Evolutionary conservation across 1,140 invertebrate genomes (phyloP), one percentile per base, ranked within the genome.

Genomic region (Mizuhopecten yessoensis): DNA sequence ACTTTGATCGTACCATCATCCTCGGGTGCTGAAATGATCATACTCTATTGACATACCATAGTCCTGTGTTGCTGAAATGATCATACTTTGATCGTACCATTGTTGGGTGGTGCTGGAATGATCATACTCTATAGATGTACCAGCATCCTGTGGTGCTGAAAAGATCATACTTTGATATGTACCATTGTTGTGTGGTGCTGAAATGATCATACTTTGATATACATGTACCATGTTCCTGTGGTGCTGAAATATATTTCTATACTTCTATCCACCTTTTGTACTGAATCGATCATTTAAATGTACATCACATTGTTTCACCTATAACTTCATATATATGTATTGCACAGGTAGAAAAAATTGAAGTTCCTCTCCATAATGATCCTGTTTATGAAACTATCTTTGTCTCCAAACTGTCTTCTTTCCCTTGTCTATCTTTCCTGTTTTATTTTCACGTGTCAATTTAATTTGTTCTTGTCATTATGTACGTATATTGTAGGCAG

Each of bases 391-490:
- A 39, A 15, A 20, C 15, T 20, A 3, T 75, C 23, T 75, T 29
- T 75, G 23, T 29, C 5, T 75, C 23, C 5, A 9, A n/a, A 1
- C 42, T 75, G 23, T 75, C 57, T 75, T 75, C 57, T 75, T 75
- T 75, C 17, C n/a, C 57, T 75, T 29, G 23, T 75, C 57, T 75
- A n/a, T 75, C 57, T 75, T 75, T 75, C 57, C 57, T 75, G 57
- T 75, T 75, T 0, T n/a, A 17, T 75, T 29, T 45, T 7, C 36
- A 39, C 13, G 42, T 45, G 42, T 45, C 42, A 45, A 1, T 1
- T 45, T 9, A 45, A 17, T n/a, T n/a, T 39, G 36, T 39, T 39
- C 17, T 45, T 9, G 42, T 20, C 42, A 45, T n/a, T n/a, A 17
- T 17, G 42, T 45, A 45, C 17, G 42, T 45, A 45, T 7, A 45